A percentile compares a stretch with the other conserved stretches of the same genome.
These are phyloP conservation scores for Halocynthia aurantium DNA, from an alignment of 23 tunicate genomes.

Conservation along the genomic window DNA sequence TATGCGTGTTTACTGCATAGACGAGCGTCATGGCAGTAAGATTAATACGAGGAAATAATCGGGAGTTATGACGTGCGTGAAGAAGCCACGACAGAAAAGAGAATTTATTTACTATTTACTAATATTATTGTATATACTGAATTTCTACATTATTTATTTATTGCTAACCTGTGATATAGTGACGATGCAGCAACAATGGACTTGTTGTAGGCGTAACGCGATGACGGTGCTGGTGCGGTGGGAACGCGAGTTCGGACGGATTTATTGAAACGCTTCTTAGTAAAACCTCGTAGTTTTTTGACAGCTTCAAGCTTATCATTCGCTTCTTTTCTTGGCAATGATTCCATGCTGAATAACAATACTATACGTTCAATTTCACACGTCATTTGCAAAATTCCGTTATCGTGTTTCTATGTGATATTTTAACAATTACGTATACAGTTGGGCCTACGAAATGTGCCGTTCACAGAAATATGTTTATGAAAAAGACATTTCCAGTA, in stretches of 20 bases:
- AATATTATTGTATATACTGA: background rate
- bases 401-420: no score
- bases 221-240: background rate
- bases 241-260: background rate
- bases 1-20: no score
- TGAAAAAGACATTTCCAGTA: background rate
- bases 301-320: slow-evolving; percentile 51
- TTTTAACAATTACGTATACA: no score
- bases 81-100: no score
- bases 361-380: background rate
- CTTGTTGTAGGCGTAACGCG: slow-evolving; percentile 59
- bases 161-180: slow-evolving; percentile 58
- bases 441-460: background rate
- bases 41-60: no score
- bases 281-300: slow-evolving; percentile 45
- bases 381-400: background rate
- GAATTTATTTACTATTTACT: no score
- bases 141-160: background rate
- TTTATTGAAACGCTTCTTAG: slow-evolving; percentile 2
- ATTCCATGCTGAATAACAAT: slow-evolving; percentile 44
- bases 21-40: no score
- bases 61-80: no score
- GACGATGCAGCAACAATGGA: slow-evolving; percentile 65
- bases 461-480: background rate
- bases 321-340: slow-evolving; percentile 65